Evolutionary conservation across 2,113 vertebrate genomes (phyloP).

Genomic region (Misgurnus anguillicaudatus): DNA sequence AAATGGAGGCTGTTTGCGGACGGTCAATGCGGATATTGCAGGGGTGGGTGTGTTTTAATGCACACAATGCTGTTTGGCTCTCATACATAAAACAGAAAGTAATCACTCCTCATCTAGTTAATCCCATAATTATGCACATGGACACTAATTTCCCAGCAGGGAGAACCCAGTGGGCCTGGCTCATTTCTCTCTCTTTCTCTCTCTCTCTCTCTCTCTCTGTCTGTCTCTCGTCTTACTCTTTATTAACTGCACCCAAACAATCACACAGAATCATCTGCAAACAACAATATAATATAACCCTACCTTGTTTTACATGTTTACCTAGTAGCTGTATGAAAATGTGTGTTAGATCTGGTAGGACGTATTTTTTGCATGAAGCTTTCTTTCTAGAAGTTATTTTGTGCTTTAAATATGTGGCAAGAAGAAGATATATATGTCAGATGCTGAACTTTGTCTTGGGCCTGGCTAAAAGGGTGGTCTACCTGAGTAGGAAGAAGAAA

Average conservation of each 20-base stretch:
- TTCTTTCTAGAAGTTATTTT: too few species aligned
- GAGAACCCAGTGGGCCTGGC: conserved; percentile 57
- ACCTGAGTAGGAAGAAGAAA: too few species aligned
- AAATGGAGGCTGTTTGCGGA: conserved; percentile 33
- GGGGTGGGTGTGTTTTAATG: conserved; percentile 13
- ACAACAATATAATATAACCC: conserved; percentile 3
- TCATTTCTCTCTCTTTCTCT: conserved; percentile 16
- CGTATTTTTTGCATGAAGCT: too few species aligned
- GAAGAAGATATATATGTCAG: too few species aligned
- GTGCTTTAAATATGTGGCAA: too few species aligned
- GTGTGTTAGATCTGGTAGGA: neutral
- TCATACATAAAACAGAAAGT: conserved; percentile 44
- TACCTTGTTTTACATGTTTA: conserved; percentile 15
- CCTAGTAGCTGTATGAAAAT: neutral
- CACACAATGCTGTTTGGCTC: conserved; percentile 43
- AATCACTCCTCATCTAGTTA: conserved; percentile 56
- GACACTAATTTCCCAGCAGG: conserved; percentile 67
- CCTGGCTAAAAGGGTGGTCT: too few species aligned
- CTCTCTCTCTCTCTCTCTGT: neutral
- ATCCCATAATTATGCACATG: conserved; percentile 65
- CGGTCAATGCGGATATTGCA: neutral
- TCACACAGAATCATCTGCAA: conserved; percentile 1
- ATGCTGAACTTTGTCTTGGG: too few species aligned
- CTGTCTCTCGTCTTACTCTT: neutral
- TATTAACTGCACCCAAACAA: conserved; percentile 1